Percentiles rank a stretch among this genome's conserved stretches.
Conservation (phyloP, 1,140 invertebrate genomes). For the Cotesia typhae region DNA sequence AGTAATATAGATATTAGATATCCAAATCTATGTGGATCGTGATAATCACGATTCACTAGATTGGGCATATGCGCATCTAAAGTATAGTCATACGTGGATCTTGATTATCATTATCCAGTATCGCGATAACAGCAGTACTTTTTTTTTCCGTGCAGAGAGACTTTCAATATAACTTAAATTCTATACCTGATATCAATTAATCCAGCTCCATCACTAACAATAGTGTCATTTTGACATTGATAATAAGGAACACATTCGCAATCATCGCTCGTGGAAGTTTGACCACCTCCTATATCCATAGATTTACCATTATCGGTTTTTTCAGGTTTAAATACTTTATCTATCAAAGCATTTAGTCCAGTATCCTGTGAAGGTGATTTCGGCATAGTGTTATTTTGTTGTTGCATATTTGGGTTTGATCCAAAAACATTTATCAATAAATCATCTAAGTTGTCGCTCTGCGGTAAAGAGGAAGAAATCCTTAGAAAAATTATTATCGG, state of each 20-base stretch:
- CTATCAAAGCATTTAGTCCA: slow-evolving; percentile 42
- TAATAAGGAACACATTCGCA: slow-evolving; percentile 75
- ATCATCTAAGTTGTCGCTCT: slow-evolving; percentile 6
- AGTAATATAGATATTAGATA: no score
- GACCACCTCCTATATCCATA: slow-evolving; percentile 16
- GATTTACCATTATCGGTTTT: slow-evolving; percentile 37
- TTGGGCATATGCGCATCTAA: no score
- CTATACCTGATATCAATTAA: slow-evolving; percentile 78
- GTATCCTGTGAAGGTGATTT: not conserved
- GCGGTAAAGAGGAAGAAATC: not conserved
- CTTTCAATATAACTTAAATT: not conserved
- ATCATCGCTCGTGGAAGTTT: slow-evolving; percentile 6
- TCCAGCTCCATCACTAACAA: slow-evolving; percentile 76
- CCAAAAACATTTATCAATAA: slow-evolving; percentile 2
- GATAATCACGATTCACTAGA: no score
- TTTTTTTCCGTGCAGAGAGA: no score
- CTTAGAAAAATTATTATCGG: no score
- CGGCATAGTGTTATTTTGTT: not conserved
- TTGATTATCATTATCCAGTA: no score
- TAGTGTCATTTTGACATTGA: slow-evolving; percentile 72
- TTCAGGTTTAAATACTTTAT: slow-evolving; percentile 40
- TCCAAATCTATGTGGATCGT: no score
- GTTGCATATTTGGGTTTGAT: not conserved
- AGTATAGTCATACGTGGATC: no score
- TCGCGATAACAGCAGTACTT: no score